phyloP scores from a whole-genome alignment of 2,113 vertebrate species.

The Chamaea fasciata region DNA sequence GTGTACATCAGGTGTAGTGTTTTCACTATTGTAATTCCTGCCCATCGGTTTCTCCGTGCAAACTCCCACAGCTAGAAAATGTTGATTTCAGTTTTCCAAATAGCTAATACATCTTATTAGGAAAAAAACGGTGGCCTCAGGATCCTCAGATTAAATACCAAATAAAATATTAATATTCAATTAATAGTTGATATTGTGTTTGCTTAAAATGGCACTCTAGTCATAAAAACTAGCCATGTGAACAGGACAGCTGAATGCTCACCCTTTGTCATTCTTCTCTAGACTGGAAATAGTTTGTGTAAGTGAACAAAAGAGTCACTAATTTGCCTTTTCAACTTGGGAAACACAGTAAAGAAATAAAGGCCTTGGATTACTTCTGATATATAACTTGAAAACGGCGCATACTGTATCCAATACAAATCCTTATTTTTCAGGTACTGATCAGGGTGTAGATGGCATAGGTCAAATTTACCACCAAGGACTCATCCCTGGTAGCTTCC shows the following conservation, averaged over 20 bases:
- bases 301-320: slow-evolving; percentile 58
- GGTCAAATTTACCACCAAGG: neutral
- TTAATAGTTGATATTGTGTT: neutral
- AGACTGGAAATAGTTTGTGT: slow-evolving; percentile 64
- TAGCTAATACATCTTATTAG: neutral
- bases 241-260: slow-evolving; percentile 33
- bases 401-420: neutral
- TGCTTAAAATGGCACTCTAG: neutral
- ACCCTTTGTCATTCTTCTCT: slow-evolving; percentile 55
- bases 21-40: neutral
- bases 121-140: neutral
- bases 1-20: neutral
- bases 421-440: neutral
- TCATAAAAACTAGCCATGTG: slow-evolving; percentile 40
- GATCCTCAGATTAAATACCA: neutral
- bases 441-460: neutral
- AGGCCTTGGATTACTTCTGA: neutral
- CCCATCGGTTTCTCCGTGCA: accelerated
- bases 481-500: neutral
- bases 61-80: neutral
- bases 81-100: neutral
- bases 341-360: slow-evolving; percentile 15
- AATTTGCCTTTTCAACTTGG: slow-evolving; percentile 51
- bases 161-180: neutral
- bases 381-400: neutral